Base-by-base conservation (phyloP, 2,797 vertebrate species). In the Lithobates sylvaticus region DNA sequence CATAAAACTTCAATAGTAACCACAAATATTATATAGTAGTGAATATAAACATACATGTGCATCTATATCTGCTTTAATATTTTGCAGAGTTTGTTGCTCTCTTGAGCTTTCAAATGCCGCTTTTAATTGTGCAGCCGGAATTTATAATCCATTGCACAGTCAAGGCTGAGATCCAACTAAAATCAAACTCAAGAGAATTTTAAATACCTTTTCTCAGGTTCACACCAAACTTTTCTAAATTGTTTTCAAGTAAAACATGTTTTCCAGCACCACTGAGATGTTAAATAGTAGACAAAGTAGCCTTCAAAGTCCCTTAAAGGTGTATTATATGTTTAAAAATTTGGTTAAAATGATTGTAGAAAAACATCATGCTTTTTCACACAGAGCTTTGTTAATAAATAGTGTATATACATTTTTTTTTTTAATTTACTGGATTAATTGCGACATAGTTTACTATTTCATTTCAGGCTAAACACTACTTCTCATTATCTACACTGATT, bases 121-220 rank as follows among this genome's bases (percentile, higher is more conserved):
- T 85, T 79, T 73, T 85, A 85, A 85, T 85, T 79, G 76, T 79
- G 84, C 58, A 23, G 47, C 39, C 68, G 64, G 76, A 85, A 78
- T 80, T 79, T 79, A 79, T 79, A 67, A 44, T 78, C 83, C 76
- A 67, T 85, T 78, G 73, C 64, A 32, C 36, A 73, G 50, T 64
- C 76, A 65, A 78, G 69, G 68, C 54, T 85, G 75, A 78, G 69
- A 78, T 85, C 54, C 83, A 85, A 64, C 76, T 13, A 64, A 78
- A 79, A 79, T 78, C 76, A 78, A 72, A 78, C 76, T 78, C 83
- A 7, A 39, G 50, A 78, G 50, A 65, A 65, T 78, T 78, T 78
- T 85, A 79, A 85, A 85, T 85, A 85, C 76, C 54, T 9, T 47
- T 78, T 39, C 29, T 65, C 54, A 67, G 83, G 83, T 78, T 36